Evolutionary conservation across 2,797 vertebrate genomes (phyloP).

Genomic region (Gorsachius magnificus): DNA sequence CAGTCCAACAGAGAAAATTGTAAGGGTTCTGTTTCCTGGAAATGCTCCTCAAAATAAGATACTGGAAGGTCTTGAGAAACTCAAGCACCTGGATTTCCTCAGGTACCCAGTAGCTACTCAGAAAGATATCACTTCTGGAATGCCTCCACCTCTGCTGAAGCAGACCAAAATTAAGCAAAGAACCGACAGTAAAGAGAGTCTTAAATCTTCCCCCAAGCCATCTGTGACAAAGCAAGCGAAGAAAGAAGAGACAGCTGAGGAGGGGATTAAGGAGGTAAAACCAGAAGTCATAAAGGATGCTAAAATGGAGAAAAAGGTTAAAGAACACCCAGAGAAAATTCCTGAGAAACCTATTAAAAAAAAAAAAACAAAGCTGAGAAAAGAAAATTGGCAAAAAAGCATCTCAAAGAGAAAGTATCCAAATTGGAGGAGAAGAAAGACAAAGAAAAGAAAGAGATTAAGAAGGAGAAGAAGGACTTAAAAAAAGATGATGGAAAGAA

Average conservation of each 20-base stretch:
- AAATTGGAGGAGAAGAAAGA: conserved; percentile 97
- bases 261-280: conserved; percentile 85
- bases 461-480: conserved; percentile 88
- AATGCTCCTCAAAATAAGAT: conserved; percentile 99
- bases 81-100: conserved; percentile 94
- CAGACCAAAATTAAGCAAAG: conserved; percentile 95
- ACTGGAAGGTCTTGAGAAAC: conserved; percentile 96
- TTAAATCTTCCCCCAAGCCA: conserved; percentile 90
- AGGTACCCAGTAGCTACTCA: conserved; percentile 95
- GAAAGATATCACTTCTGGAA: conserved; percentile 89
- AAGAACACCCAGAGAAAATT: conserved; percentile 83
- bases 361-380: conserved; percentile 94
- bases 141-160: conserved; percentile 86
- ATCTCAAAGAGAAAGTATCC: conserved; percentile 87
- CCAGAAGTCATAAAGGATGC: conserved; percentile 85
- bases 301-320: conserved; percentile 88
- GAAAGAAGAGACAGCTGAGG: conserved; percentile 83
- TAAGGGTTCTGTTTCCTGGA: conserved; percentile 96
- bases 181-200: conserved; percentile 97
- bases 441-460: conserved; percentile 96
- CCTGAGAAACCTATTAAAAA: conserved; percentile 86
- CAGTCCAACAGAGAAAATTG: conserved; percentile 93
- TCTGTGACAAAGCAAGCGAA: conserved; percentile 82
- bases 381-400: conserved; percentile 90
- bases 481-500: conserved; percentile 93